Base-by-base conservation (phyloP, 2,113 vertebrate species). In the Scomber japonicus region DNA sequence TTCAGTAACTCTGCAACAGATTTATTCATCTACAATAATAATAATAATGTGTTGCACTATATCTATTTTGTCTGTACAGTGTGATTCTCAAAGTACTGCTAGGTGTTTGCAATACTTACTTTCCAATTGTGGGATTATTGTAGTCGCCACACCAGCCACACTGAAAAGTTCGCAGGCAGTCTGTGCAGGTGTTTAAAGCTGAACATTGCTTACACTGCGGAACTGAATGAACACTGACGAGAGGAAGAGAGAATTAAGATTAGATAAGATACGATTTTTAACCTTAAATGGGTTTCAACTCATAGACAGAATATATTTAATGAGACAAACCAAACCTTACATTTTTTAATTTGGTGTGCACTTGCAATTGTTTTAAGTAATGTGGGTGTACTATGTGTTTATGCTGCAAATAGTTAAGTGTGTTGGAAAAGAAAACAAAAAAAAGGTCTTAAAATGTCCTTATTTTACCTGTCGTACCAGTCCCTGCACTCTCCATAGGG, bases 61-160 rank as follows among this genome's bases (percentile, higher is more conserved):
- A 17, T 30, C 21, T 7, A 24, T 2, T 40, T 30, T 60, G 11
- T 51, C 11, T 44, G 31, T 17, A 50, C 7, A 44, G 8, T 44
- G 49, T 31, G 30, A 2, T 24, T 17, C 1, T 48, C 12, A 40
- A 50, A 66, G 14, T 11, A 51, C 7, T 40, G 3, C 51, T n/a
- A 48, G 4, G 0, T 16, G 31, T 65, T 55, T 51, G 3, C 2
- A 0, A 21, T 10, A 67, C 83, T 88, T 88, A 97, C 97, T 96
- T 96, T 82, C 97, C 97, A 70, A 97, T 95, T 0, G 96, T 98
- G n/a, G 97, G 97, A 89, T 98, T 98, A 89, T 96, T 96, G 71
- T 96, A 94, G n/a, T 97, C 96, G 9, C 96, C 96, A 30, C 97
- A 98, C 97, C 97, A 98, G 87, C 97, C 97, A 1, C 97, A 98